phyloP scores from a whole-genome alignment of 2,888 invertebrate genomes.

The Hemithea aestivaria region DNA sequence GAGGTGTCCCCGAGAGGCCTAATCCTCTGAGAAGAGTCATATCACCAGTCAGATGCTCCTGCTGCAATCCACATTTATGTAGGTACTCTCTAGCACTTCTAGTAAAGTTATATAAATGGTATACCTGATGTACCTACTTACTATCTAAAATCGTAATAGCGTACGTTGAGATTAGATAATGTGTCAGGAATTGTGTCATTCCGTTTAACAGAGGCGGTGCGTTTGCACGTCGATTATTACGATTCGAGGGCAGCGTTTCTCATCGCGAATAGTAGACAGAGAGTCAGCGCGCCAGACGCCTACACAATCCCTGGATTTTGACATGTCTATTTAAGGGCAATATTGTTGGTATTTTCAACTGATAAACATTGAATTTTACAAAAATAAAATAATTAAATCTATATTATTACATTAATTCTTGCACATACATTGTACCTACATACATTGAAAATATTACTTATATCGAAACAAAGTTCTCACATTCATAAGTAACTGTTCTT shows the following conservation, averaged over 20 bases:
- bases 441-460: no score
- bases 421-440: no score
- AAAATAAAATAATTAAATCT: no score
- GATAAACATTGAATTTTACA: no score
- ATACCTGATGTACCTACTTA: slow-evolving; percentile 2
- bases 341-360: no score
- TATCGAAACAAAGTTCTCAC: no score
- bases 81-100: no score
- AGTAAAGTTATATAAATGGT: no score
- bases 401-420: no score
- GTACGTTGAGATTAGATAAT: slow-evolving; percentile 65
- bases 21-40: slow-evolving; percentile 53
- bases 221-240: slow-evolving; percentile 60
- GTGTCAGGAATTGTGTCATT: slow-evolving; percentile 74
- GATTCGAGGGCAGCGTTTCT: slow-evolving; percentile 62
- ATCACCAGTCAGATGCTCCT: neutral
- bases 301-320: slow-evolving; percentile 32
- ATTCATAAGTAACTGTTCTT: no score
- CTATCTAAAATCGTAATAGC: slow-evolving; percentile 49
- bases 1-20: slow-evolving; percentile 76
- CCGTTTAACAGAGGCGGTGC: slow-evolving; percentile 65
- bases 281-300: slow-evolving; percentile 45
- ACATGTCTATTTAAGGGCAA: no score
- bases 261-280: slow-evolving; percentile 50
- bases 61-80: no score